Evolutionary conservation across 2,888 invertebrate genomes (phyloP).

Genomic region (Ormyrus thymus): DNA sequence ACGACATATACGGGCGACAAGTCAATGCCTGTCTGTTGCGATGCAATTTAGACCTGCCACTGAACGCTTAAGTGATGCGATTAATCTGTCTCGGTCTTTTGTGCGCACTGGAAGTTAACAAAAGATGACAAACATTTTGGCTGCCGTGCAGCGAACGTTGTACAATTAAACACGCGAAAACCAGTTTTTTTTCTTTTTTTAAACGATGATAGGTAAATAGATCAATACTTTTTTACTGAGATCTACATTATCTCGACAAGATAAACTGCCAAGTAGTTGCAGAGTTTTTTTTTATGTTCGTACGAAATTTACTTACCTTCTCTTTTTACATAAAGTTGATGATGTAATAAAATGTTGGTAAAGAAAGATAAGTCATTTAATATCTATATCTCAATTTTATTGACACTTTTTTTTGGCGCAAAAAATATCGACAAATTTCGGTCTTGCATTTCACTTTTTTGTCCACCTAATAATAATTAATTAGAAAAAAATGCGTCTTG

Average conservation of each 20-base stretch:
- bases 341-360: background rate
- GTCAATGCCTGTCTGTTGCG: conserved; percentile 24
- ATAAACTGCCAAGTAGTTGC: too few species aligned
- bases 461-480: conserved; percentile 35
- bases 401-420: conserved; percentile 58
- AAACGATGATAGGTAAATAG: too few species aligned
- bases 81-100: conserved; percentile 27
- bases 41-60: conserved; percentile 46
- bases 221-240: too few species aligned
- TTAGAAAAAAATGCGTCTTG: conserved; percentile 48
- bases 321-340: too few species aligned
- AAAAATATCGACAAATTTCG: conserved; percentile 55
- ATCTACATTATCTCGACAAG: too few species aligned
- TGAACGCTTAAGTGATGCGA: conserved; percentile 45
- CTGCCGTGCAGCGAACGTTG: too few species aligned
- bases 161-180: too few species aligned
- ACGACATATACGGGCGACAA: background rate
- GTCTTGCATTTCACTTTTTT: conserved; percentile 37
- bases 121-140: background rate
- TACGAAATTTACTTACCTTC: too few species aligned
- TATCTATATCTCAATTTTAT: conserved; percentile 56
- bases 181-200: too few species aligned
- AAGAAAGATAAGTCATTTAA: conserved; percentile 23
- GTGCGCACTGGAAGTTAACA: conserved; percentile 4
- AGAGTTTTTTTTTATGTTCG: too few species aligned